A percentile compares a stretch with the other conserved stretches of the same genome.
Conservation (phyloP, 2,888 invertebrate genomes). For the Heteromyza rotundicornis region DNA sequence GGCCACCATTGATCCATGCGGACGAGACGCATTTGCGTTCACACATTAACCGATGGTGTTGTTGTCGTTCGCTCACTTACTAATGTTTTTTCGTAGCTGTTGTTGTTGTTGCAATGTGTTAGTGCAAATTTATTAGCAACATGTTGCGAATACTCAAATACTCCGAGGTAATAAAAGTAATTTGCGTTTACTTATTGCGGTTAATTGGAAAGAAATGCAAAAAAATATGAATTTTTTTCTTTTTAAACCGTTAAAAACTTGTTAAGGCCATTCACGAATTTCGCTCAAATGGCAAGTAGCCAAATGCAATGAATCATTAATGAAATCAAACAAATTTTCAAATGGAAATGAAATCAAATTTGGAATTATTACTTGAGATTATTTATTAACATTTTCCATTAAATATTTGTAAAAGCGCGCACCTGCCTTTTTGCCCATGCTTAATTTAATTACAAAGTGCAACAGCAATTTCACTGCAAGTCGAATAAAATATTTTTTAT, state of each 20-base stretch:
- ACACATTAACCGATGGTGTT: not conserved
- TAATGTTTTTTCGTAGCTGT: too few relatives aligned
- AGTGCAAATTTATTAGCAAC: constrained; percentile 13
- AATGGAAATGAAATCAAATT: too few relatives aligned
- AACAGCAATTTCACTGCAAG: too few relatives aligned
- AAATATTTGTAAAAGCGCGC: too few relatives aligned
- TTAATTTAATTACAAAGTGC: too few relatives aligned
- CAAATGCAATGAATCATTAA: not conserved
- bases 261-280: constrained; percentile 10
- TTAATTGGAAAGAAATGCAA: constrained; percentile 15
- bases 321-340: too few relatives aligned
- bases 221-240: not conserved
- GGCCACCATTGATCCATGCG: not conserved
- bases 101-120: not conserved
- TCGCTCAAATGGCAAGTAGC: not conserved
- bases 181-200: constrained; percentile 2
- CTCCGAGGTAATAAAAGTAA: not conserved
- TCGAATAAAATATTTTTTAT: too few relatives aligned
- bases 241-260: not conserved
- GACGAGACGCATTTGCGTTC: constrained; percentile 8
- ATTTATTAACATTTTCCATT: too few relatives aligned
- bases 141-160: constrained; percentile 11
- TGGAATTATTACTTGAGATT: too few relatives aligned
- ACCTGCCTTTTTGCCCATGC: too few relatives aligned
- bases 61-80: too few relatives aligned